A percentile compares a stretch with the other conserved stretches of the same genome.
Conservation (phyloP, 1,140 invertebrate genomes). For the Eulimnadia texana region DNA sequence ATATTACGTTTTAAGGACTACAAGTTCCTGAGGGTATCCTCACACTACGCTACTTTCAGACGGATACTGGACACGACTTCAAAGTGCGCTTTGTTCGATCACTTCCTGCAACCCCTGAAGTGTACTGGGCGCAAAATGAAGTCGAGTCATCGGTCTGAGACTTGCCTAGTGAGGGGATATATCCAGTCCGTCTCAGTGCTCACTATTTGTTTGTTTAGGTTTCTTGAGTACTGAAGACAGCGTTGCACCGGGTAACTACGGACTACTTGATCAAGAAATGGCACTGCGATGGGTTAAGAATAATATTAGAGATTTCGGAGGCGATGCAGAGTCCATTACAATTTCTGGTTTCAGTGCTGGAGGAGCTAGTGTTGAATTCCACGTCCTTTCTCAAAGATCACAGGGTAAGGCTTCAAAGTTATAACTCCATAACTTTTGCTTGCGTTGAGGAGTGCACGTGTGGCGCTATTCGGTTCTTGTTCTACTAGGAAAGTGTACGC, state of each 20-base stretch:
- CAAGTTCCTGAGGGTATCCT: no score
- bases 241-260: slow-evolving; percentile 32
- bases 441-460: slow-evolving; percentile 21
- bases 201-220: slow-evolving; percentile 21
- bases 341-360: slow-evolving; percentile 20
- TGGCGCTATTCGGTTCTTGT: slow-evolving; percentile 20
- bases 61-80: background rate
- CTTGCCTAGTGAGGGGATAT: no score
- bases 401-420: slow-evolving; percentile 20
- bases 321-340: slow-evolving; percentile 10
- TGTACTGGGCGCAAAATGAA: no score
- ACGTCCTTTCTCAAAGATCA: slow-evolving; percentile 7
- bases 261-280: slow-evolving; percentile 18
- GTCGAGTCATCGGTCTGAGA: no score
- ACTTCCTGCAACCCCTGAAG: no score
- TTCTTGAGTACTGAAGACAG: slow-evolving; percentile 30
- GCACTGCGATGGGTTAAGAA: slow-evolving; percentile 30
- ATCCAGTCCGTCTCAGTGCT: background rate
- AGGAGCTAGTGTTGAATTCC: slow-evolving; percentile 24
- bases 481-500: background rate
- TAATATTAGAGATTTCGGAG: slow-evolving; percentile 19
- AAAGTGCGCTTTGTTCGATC: background rate
- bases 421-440: slow-evolving; percentile 1
- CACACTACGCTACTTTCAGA: background rate
- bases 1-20: no score